A percentile compares a stretch with the other conserved stretches of the same genome.
phyloP scores from a whole-genome alignment of 2,113 vertebrate species.

The Herpailurus yagouaroundi region DNA sequence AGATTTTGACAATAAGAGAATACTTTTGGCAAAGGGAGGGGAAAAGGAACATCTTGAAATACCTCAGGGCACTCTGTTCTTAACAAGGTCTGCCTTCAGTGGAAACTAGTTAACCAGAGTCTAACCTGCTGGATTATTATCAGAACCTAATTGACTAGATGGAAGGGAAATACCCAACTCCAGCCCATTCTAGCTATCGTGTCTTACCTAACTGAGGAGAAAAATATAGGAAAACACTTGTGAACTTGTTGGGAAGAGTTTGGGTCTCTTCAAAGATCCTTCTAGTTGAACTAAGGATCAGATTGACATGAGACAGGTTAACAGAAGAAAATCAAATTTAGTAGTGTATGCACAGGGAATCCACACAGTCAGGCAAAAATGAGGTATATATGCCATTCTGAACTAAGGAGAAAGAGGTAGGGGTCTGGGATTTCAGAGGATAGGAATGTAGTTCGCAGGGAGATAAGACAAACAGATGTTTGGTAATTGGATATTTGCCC shows the following conservation, averaged over 20 bases:
- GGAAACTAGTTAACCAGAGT: not conserved
- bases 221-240: not conserved
- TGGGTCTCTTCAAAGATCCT: not conserved
- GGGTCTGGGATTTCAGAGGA: not conserved
- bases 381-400: not conserved
- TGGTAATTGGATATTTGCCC: not conserved
- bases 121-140: not conserved
- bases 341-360: not conserved
- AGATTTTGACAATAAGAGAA: not conserved
- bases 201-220: not conserved
- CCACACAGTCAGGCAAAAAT: not conserved
- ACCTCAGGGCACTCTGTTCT: not conserved
- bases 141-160: not conserved
- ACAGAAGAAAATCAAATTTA: not conserved
- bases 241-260: not conserved
- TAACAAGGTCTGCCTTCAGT: not conserved
- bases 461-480: not conserved
- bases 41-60: not conserved
- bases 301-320: not conserved
- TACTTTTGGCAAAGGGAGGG: not conserved
- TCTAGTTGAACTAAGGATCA: not conserved
- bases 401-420: not conserved
- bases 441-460: not conserved
- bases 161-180: not conserved
- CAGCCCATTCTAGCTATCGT: not conserved